Base-by-base conservation (phyloP, 2,113 vertebrate species). In the Serilophus lunatus region DNA sequence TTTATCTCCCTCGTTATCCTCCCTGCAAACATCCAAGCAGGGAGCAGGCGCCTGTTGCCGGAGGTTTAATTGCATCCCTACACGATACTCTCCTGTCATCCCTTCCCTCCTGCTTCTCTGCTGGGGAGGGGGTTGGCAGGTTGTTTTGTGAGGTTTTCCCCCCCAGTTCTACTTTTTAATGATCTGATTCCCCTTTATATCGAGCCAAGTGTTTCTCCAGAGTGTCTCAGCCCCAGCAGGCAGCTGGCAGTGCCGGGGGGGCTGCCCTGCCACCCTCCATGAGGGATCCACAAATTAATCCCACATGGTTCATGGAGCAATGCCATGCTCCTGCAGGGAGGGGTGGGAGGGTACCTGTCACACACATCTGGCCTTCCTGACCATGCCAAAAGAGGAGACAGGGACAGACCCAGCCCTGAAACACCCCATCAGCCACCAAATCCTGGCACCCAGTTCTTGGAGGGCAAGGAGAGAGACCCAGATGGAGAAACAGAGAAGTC, bases 381-480 rank as follows among this genome's bases (percentile, higher is more conserved):
- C 38, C 24, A 2, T 9, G 28, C 36, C 4, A 3, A 56, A 31
- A 72, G 66, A 44, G 22, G 22, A 61, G 44, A 57, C 1, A 0
- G 31, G 51, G 50, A 60, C 15, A 53, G 44, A 59, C 6, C 54
- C 1, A 0, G 9, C 40, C 29, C 40, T 49, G 9, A 26, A 70
- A 61, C 13, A 19, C 2, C 16, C 18, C 5, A 6, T 35, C 45
- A 64, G n/a, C n/a, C 36, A 80, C 25, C 31, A 45, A 23, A 70
- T 8, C n/a, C 68, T 59, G 31, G 18, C 17, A 18, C 3, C 29
- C 29, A 59, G 18, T 3, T 29, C 36, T 31, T 16, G 18, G 0
- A 35, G 33, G 15, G 19, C 3, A 0, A n/a, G 28, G 12, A 60
- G 64, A 0, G 0, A 0, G 0, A 28, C 10, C 16, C 6, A 4